A percentile compares a stretch with the other conserved stretches of the same genome.
Conservation (phyloP, 2,797 vertebrate species). For the Rhinichthys osculus region DNA sequence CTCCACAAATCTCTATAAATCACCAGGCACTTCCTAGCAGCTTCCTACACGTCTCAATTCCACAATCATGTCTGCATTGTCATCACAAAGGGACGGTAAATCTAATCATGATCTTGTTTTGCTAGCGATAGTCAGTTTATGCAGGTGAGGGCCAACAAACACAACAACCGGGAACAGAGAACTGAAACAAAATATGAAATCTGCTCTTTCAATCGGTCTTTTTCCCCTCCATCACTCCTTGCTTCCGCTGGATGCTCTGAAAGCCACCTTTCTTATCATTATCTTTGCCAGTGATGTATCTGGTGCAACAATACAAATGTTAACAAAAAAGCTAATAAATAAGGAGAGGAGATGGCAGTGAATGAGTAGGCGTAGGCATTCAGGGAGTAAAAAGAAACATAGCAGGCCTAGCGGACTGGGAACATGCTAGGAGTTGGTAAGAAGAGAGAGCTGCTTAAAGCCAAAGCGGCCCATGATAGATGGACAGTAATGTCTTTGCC, state of each 20-base stretch:
- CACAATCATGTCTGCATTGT: constrained; percentile 58
- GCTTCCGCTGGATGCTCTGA: constrained; percentile 37
- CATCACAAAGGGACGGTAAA: constrained; percentile 69
- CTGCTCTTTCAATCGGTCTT: constrained; percentile 18
- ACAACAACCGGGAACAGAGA: constrained; percentile 37
- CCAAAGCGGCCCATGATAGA: constrained; percentile 73
- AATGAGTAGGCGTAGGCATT: constrained; percentile 69
- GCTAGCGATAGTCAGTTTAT: constrained; percentile 40
- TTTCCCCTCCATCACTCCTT: constrained; percentile 18
- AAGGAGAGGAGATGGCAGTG: constrained; percentile 65
- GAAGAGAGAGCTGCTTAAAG: constrained; percentile 73
- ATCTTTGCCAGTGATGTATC: constrained; percentile 49
- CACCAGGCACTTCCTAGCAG: constrained; percentile 74
- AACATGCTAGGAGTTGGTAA: constrained; percentile 67
- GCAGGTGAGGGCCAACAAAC: constrained; percentile 36
- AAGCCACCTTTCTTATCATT: constrained; percentile 48
- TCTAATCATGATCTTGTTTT: constrained; percentile 39
- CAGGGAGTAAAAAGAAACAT: constrained; percentile 59
- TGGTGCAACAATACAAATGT: constrained; percentile 44
- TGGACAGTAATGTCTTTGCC: constrained; percentile 79
- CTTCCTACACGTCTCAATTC: constrained; percentile 66
- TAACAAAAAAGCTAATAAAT: constrained; percentile 67
- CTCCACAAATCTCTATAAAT: constrained; percentile 77
- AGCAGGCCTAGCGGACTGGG: constrained; percentile 20
- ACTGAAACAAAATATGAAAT: constrained; percentile 28